A percentile compares a stretch with the other conserved stretches of the same genome.
phyloP scores from a whole-genome alignment of 1,140 invertebrate genomes.

The Charaxes varanes region DNA sequence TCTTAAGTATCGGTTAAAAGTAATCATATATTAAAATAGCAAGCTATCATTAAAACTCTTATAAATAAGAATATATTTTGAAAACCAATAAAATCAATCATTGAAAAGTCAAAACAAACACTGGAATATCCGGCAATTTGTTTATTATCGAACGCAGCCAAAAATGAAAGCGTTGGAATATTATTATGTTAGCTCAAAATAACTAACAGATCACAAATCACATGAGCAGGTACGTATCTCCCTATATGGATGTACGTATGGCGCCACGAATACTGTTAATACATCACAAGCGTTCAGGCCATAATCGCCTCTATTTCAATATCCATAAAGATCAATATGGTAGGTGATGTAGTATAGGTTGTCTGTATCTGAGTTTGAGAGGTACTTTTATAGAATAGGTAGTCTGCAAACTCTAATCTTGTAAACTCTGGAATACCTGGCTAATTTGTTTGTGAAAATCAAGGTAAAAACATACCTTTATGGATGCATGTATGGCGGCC shows the following conservation, averaged over 20 bases:
- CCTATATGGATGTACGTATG: slow-evolving; percentile 24
- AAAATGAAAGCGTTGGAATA: slow-evolving; percentile 55
- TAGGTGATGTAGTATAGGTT: background rate
- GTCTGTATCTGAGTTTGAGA: slow-evolving; percentile 14
- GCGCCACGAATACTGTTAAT: slow-evolving; percentile 27
- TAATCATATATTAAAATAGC: too few species aligned
- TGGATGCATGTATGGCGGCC: slow-evolving; percentile 25
- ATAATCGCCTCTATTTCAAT: slow-evolving; percentile 1
- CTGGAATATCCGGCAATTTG: slow-evolving; percentile 48
- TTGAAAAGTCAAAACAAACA: slow-evolving; percentile 38
- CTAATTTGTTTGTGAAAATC: too few species aligned
- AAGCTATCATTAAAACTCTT: too few species aligned
- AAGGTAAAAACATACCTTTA: slow-evolving; percentile 42
- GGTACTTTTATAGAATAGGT: too few species aligned
- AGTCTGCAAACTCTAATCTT: too few species aligned
- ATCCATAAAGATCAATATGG: slow-evolving; percentile 7
- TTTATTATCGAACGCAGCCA: slow-evolving; percentile 49
- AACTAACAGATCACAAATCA: slow-evolving; percentile 60
- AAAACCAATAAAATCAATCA: slow-evolving; percentile 33
- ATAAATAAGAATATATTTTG: slow-evolving; percentile 1
- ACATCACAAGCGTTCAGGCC: background rate
- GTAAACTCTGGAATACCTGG: too few species aligned
- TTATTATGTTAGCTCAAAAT: slow-evolving; percentile 59
- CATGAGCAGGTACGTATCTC: slow-evolving; percentile 48
- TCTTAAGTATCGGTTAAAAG: too few species aligned